These are phyloP conservation scores for Calyptomena viridis DNA, from an alignment of 2,113 vertebrate species.

Conservation along the genomic window DNA sequence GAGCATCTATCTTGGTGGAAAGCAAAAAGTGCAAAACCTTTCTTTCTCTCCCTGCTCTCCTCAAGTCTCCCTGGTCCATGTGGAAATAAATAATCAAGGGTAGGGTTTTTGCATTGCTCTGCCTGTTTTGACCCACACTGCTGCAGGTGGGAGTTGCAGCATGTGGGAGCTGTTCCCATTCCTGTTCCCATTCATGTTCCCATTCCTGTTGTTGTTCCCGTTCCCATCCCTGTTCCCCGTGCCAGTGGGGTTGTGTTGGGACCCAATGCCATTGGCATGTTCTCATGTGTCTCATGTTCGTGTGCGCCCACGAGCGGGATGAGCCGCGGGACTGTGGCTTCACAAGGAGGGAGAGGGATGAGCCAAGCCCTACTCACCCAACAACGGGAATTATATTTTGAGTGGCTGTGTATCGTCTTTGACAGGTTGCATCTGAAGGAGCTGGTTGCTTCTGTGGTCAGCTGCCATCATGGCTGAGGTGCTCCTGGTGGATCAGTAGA, in stretches of 20 bases:
- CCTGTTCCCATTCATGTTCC: not conserved
- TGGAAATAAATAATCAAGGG: not conserved
- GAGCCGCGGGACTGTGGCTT: not conserved
- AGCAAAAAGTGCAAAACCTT: not conserved
- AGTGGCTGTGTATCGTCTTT: accelerated
- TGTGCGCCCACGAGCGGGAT: accelerated
- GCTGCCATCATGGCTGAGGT: not conserved
- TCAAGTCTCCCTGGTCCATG: not conserved
- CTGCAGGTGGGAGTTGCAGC: not conserved
- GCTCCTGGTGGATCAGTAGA: not conserved
- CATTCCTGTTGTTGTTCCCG: not conserved
- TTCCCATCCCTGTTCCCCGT: not conserved
- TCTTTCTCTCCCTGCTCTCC: not conserved
- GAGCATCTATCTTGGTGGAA: not conserved
- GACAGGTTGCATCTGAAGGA: not conserved
- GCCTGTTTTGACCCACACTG: not conserved
- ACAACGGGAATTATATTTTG: not conserved
- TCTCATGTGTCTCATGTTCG: accelerated
- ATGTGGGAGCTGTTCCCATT: not conserved
- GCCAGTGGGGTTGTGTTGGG: not conserved
- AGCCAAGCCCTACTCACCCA: not conserved
- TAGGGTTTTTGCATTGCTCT: not conserved
- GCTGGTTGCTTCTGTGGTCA: not conserved
- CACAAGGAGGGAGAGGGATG: not conserved
- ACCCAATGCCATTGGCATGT: not conserved